Evolutionary conservation across 2,113 vertebrate species (phyloP), one percentile per base, ranked within the genome.

Genomic region (Brachirus orientalis): DNA sequence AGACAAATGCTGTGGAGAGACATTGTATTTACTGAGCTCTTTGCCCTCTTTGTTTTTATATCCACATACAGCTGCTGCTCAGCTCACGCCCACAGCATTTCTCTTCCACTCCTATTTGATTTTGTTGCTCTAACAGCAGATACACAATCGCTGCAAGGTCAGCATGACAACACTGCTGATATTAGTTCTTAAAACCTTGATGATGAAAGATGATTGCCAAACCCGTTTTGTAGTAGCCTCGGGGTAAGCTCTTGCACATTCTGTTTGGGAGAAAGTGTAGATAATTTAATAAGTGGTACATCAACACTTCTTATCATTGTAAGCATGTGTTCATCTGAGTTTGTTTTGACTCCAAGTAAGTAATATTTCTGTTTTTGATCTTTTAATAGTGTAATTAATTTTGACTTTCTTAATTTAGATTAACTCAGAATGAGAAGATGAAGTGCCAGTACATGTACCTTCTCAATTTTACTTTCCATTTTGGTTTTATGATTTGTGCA

Each of bases 81-180:
- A 38, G 43, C 37, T 63, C 35, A 51, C 61, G 47, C 54, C 55
- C 16, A 28, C 48, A n/a, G 17, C 4, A 44, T 60, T 47, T 55
- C 46, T 72, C 55, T 62, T 36, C 50, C 63, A 56, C 68, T 35
- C 72, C 61, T 70, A 3, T 79, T 55, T 54, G 45, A 58, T 6
- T 45, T 46, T 65, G 36, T 54, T 43, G 28, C 38, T 22, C 48
- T 37, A 12, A 11, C 56, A 57, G 63, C 58, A 54, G 35, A 74
- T 33, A 55, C 33, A 22, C 54, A 2, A 63, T 4, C 41, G 59
- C 55, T 38, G 46, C 61, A 47, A 74, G 57, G 6, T 6, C 70
- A 51, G 36, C 13, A 38, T 35, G 40, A 56, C 44, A 52, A 69
- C 11, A 0, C 7, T 10, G 3, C 48, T 53, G 17, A 48, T 62